phyloP scores from a whole-genome alignment of 2,888 invertebrate species.

The Perdita meconis region DNA sequence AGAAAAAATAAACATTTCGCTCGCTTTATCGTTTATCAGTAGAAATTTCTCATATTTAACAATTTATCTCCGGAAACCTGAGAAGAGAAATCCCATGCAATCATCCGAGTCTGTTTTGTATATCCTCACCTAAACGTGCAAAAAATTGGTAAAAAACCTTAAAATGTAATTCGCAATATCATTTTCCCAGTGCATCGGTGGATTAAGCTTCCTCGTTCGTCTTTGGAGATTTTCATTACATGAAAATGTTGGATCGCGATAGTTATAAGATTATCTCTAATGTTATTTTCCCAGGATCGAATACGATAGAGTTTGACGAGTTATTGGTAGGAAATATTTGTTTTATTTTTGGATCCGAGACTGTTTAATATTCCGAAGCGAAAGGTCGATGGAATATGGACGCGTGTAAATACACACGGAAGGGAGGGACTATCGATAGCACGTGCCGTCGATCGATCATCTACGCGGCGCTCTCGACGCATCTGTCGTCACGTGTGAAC shows the following conservation, averaged over 20 bases:
- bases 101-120: too few species aligned
- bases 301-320: background rate
- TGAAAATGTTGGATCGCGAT: too few species aligned
- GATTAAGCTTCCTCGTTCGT: background rate
- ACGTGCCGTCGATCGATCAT: conserved; percentile 56
- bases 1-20: too few species aligned
- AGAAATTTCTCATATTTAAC: too few species aligned
- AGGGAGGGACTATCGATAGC: conserved; percentile 42
- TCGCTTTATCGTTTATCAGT: too few species aligned
- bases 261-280: background rate
- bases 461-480: conserved; percentile 27
- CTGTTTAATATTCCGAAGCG: background rate
- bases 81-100: too few species aligned
- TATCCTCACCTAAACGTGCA: too few species aligned
- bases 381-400: conserved; percentile 8
- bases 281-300: background rate
- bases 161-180: too few species aligned
- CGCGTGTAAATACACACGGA: conserved; percentile 35
- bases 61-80: too few species aligned
- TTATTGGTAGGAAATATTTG: background rate
- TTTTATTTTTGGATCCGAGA: background rate
- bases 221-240: too few species aligned
- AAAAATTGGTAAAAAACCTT: too few species aligned
- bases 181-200: background rate
- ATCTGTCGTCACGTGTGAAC: conserved; percentile 38